Base-by-base conservation (phyloP, 2,888 invertebrate genomes). In the Strigamia maritima region DNA sequence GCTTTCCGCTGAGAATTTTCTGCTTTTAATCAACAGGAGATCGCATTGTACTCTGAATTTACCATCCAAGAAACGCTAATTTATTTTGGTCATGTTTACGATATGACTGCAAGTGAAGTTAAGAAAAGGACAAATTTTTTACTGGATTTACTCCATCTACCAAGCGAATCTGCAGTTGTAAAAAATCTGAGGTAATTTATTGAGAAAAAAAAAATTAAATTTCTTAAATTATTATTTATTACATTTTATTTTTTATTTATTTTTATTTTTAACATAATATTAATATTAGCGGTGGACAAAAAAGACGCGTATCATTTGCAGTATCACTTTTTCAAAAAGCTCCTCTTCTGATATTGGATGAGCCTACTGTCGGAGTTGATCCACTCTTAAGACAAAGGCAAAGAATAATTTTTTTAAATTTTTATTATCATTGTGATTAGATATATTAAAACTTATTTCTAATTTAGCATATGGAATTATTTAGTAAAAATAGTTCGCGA, bases 61-160 rank as follows among this genome's bases (percentile, higher is more conserved):
- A 93, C 95, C 44, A 96, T 97, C 84, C 91, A 92, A 82, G 97
- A 97, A 86, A 97, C 97, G 0, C 93, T 97, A 92, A 92, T 93
- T 91, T 97, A 96, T 87, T 97, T 97, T 87, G 97, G 97, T 65
- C 94, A 95, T 91, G 94, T 97, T 84, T 95, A 95, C 87, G 94
- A 95, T 82, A 96, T 97, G 96, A 89, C 91, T 85, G 92, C 92
- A 44, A 86, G 89, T 31, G 93, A 94, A 87, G 94, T 97, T 82
- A 87, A 89, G 78, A 92, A 93, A 82, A 89, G 96, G 83, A 90
- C 94, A 82, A 90, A 92, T 83, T 96, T 97, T 87, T 89, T 97
- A 19, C 88, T 96, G 40, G 93, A 94, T 85, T 96, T 97, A 86
- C 90, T 97, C 75, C 94, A 96, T 86, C 88, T 97, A 84, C 96